phyloP scores from a whole-genome alignment of 2,888 invertebrate genomes.

The Hermaeophaga mercurialis region DNA sequence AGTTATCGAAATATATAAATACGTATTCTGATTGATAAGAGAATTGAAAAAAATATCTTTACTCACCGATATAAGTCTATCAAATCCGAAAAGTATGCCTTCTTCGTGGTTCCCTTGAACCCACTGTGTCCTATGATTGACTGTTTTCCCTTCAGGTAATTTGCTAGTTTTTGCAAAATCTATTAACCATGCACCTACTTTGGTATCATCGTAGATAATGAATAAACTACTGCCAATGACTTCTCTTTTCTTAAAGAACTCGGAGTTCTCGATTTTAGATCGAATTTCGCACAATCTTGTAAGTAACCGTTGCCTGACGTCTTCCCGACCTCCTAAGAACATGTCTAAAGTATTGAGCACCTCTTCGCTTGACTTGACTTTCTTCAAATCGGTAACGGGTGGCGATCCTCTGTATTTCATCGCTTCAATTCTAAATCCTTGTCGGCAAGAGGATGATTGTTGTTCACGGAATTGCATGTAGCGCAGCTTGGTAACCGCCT shows the following conservation, averaged over 20 bases:
- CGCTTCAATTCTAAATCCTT: constrained; percentile 96
- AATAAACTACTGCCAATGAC: constrained; percentile 93
- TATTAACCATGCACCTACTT: constrained; percentile 93
- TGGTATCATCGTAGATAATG: constrained; percentile 87
- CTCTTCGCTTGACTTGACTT: constrained; percentile 78
- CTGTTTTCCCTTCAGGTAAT: constrained; percentile 69
- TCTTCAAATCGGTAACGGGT: constrained; percentile 87
- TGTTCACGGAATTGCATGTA: constrained; percentile 97
- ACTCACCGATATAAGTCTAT: constrained; percentile 81
- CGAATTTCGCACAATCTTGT: constrained; percentile 78
- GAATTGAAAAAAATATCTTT: constrained; percentile 30
- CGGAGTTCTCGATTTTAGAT: constrained; percentile 78
- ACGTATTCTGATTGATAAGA: constrained; percentile 17
- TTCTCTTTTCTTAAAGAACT: constrained; percentile 86
- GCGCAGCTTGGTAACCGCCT: constrained; percentile 91
- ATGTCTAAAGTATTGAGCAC: constrained; percentile 74
- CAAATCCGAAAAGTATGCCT: constrained; percentile 90
- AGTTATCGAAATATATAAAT: not conserved
- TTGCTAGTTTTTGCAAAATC: constrained; percentile 93
- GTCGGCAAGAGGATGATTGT: constrained; percentile 88
- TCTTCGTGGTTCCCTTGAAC: constrained; percentile 95
- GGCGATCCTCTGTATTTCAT: constrained; percentile 83
- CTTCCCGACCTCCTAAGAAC: constrained; percentile 72
- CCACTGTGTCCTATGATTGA: constrained; percentile 86
- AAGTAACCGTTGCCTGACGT: constrained; percentile 71